Percentiles rank a stretch among this genome's conserved stretches.
phyloP scores from a whole-genome alignment of 1,140 invertebrate species.

The Andricus grossulariae region DNA sequence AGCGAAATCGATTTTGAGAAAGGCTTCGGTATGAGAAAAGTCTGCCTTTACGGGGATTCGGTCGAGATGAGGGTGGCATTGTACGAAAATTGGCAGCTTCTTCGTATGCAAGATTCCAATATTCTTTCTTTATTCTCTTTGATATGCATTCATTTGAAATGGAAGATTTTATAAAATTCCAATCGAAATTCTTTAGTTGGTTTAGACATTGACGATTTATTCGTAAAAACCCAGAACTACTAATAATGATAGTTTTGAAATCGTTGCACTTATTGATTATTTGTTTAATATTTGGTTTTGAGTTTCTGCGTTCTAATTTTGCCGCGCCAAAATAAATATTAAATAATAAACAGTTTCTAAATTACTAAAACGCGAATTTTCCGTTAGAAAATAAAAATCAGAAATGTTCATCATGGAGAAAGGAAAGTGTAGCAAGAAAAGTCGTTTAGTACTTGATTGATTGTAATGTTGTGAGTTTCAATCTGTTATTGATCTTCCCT shows the following conservation, averaged over 20 bases:
- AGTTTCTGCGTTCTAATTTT: no score
- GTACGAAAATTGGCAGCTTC: slow-evolving; percentile 19
- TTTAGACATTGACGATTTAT: no score
- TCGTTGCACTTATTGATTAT: no score
- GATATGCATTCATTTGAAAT: no score
- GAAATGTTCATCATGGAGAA: neutral
- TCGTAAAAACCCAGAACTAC: no score
- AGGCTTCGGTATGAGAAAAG: slow-evolving; percentile 37
- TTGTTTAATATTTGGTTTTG: no score
- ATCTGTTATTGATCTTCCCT: neutral
- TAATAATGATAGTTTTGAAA: no score
- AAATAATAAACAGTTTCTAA: no score
- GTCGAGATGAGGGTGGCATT: neutral
- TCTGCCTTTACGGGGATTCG: slow-evolving; percentile 25
- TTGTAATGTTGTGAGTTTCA: neutral
- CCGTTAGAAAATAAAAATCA: neutral
- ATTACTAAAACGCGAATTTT: neutral
- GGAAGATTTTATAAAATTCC: no score
- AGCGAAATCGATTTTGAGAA: slow-evolving; percentile 46
- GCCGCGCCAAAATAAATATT: no score
- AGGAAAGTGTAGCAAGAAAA: slow-evolving; percentile 5
- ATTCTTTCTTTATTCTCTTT: neutral
- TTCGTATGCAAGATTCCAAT: neutral
- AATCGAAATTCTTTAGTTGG: no score
- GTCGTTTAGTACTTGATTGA: neutral